These are phyloP conservation scores for Quadroppia sp. DNA, from an alignment of 2,888 invertebrate genomes.

Conservation along the genomic window DNA sequence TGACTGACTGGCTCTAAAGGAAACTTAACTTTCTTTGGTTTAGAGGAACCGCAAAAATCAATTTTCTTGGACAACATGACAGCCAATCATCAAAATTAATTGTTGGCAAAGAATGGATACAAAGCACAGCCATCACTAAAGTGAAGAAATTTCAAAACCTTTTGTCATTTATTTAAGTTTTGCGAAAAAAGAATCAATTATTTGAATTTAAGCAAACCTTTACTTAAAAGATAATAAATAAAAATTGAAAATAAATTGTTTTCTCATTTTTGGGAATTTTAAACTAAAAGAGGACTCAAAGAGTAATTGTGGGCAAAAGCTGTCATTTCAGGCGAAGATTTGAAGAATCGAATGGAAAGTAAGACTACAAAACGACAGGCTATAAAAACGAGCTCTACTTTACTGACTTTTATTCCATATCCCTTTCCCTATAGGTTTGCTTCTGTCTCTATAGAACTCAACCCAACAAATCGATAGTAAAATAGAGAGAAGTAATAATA, in stretches of 20 bases:
- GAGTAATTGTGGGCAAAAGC: background rate
- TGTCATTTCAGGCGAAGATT: conserved; percentile 17
- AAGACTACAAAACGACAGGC: background rate
- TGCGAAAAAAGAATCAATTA: no score
- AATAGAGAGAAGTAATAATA: conserved; percentile 8
- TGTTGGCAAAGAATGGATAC: background rate
- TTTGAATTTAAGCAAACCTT: no score
- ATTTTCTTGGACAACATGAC: conserved; percentile 15
- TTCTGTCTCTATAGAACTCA: background rate
- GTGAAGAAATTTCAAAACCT: background rate
- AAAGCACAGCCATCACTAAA: background rate
- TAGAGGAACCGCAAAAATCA: background rate
- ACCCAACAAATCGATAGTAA: conserved; percentile 25
- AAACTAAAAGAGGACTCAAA: background rate
- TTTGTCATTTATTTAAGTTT: background rate
- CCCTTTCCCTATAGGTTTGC: conserved; percentile 23
- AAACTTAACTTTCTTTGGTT: conserved; percentile 16
- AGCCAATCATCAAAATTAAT: background rate
- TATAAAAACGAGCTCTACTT: conserved; percentile 1
- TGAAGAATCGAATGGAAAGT: background rate
- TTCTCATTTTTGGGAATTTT: background rate
- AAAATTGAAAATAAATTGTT: no score
- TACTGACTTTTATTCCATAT: background rate
- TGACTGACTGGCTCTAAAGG: conserved; percentile 28
- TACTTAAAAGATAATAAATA: no score